These are phyloP conservation scores for Bombyx mandarina DNA, from an alignment of 1,140 invertebrate species.

Conservation along the genomic window DNA sequence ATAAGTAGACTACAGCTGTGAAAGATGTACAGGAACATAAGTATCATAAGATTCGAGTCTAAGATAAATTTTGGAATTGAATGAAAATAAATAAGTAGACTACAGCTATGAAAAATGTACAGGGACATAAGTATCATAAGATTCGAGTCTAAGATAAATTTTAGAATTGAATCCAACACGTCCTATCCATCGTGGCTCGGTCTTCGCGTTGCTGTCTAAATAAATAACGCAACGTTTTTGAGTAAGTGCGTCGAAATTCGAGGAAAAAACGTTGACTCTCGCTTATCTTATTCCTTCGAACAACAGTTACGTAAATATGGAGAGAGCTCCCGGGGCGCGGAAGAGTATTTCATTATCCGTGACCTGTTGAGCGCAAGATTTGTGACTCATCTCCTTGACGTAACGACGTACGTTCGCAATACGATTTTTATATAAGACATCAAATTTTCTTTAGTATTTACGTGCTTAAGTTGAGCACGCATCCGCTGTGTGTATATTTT, in stretches of 20 bases:
- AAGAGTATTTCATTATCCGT: constrained; percentile 57
- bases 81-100: no score
- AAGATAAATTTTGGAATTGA: no score
- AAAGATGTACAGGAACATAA: no score
- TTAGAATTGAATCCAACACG: constrained; percentile 55
- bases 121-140: constrained; percentile 9
- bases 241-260: constrained; percentile 36
- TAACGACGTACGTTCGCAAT: constrained; percentile 24
- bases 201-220: constrained; percentile 19
- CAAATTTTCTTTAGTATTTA: constrained; percentile 30
- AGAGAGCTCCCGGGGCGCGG: constrained; percentile 41
- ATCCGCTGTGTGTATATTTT: neutral
- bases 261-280: constrained; percentile 30
- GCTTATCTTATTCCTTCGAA: constrained; percentile 47
- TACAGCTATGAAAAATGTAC: no score
- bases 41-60: no score
- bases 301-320: constrained; percentile 56
- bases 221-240: constrained; percentile 41
- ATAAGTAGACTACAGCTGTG: no score
- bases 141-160: constrained; percentile 43
- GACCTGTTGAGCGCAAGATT: constrained; percentile 62
- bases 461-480: neutral
- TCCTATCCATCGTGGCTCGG: constrained; percentile 28
- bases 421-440: constrained; percentile 26
- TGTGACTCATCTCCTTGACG: constrained; percentile 48